Evolutionary conservation across 1,140 invertebrate genomes (phyloP), one percentile per base, ranked within the genome.

Genomic region (Ceratina japonica): DNA sequence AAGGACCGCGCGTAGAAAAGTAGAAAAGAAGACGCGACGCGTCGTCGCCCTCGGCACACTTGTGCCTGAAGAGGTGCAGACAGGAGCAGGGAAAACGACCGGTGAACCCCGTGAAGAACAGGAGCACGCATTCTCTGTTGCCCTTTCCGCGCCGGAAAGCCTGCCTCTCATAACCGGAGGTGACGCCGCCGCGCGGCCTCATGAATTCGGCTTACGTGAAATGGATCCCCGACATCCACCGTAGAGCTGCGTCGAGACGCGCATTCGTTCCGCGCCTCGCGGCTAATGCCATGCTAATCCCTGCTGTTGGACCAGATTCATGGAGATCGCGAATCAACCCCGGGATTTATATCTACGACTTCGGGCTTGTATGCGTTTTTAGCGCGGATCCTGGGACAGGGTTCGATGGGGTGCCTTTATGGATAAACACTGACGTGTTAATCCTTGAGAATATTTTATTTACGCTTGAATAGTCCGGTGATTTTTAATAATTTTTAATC

Each of bases 151-250:
- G 56, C 15, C 54, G 49, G 61, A 66, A 59, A 62, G 52, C 70
- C 70, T 74, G 62, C 52, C 78, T 84, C 51, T 69, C 87, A 87
- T 89, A 90, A 86, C 90, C 91, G 87, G 66, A 74, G 84, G 88
- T 87, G 20, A 81, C 69, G 37, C 68, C 3, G 15, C 54, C 27
- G 12, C 51, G 37, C 24, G 52, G 52, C 81, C 87, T 89, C 89
- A 92, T 92, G 91, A 93, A 92, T 93, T 92, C 89, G 90, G 91
- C 91, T 93, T 92, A 93, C 89, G 89, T 92, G 92, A 93, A 93
- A 93, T 92, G 87, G 90, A 92, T 91, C 91, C 20, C 16, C 10
- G 27, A 10, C 37, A 44, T 44, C 10, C 49, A 18, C 16, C 24
- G 3, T 52, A 10, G 44, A 37, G 24, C 44, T 44, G 31, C 49